Evolutionary conservation across 2,113 vertebrate species (phyloP).

Genomic region (Anolis sagrei): DNA sequence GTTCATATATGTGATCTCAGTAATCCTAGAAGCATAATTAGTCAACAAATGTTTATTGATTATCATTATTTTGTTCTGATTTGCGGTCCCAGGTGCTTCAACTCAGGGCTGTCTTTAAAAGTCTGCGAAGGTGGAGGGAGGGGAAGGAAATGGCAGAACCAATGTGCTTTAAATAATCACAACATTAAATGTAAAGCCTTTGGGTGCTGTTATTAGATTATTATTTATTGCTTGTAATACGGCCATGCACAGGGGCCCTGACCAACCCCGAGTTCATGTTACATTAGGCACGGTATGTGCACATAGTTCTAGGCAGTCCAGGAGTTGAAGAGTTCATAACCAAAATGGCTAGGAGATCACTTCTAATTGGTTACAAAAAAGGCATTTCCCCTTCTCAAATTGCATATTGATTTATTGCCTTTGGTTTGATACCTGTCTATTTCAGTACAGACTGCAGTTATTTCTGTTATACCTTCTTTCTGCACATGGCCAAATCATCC

Average conservation of each 20-base stretch:
- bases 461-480: background rate
- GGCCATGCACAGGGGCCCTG: background rate
- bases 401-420: conserved; percentile 1
- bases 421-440: background rate
- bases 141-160: background rate
- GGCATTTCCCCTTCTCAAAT: conserved; percentile 12
- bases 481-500: background rate
- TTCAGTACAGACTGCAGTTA: background rate
- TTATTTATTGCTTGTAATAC: conserved; percentile 51
- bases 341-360: background rate
- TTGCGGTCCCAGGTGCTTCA: background rate
- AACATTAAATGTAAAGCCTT: conserved; percentile 47
- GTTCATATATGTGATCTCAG: background rate
- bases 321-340: conserved; percentile 19
- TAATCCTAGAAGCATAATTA: background rate
- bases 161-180: conserved; percentile 23
- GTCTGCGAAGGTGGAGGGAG: background rate
- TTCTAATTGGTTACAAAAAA: conserved; percentile 21
- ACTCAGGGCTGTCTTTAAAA: background rate
- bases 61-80: background rate
- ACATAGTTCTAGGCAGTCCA: conserved; percentile 1
- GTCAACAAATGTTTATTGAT: background rate
- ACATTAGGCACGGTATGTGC: conserved; percentile 16
- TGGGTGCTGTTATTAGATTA: conserved; percentile 48
- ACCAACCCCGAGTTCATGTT: background rate